Base-by-base conservation (phyloP, 2,888 invertebrate genomes). In the Temnothorax rugatulus region DNA sequence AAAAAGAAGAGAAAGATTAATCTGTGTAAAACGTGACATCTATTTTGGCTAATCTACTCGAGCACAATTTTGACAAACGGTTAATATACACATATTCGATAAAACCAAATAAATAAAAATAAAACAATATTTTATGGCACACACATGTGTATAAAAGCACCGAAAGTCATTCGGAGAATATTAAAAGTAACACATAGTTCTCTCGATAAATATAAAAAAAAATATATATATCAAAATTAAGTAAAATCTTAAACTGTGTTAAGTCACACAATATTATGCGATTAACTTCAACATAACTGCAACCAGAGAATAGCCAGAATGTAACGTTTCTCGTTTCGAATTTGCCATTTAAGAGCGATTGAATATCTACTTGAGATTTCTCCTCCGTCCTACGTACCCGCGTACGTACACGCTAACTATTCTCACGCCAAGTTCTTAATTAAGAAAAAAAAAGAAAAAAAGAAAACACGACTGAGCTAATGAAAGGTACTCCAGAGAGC, bases 271-370 rank as follows among this genome's bases (percentile, higher is more conserved):
- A 34, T 57, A 68, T 86, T 87, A 88, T 88, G 87, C 83, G 83
- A 85, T 61, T 59, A 82, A 86, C 54, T 83, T 47, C 82, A 84
- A 68, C 82, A 66, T 84, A 86, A 89, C 83, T 87, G 63, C 85
- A 84, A 87, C 68, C 66, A 83, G 73, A 86, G 84, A 90, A 90
- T 88, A 91, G 86, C 86, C 85, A 84, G 88, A 71, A 84, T 77
- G 85, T 81, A 74, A 64, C 21, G 50, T 76, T 66, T 29, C n/a
- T 44, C 29, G 15, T 57, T 25, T 38, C 25, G 21, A 34, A 21
- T 57, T 25, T 21, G 18, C 25, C n/a, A 52, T 64, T 41, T 50
- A 3, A 50, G 18, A 50, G 59, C 29, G 68, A 59, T 21, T 1
- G 4, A 18, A 59, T 13, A 59, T 18, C 11, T 0, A 25, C 2